Base-by-base conservation (phyloP, 2,888 invertebrate genomes). In the Erebia epiphron region DNA sequence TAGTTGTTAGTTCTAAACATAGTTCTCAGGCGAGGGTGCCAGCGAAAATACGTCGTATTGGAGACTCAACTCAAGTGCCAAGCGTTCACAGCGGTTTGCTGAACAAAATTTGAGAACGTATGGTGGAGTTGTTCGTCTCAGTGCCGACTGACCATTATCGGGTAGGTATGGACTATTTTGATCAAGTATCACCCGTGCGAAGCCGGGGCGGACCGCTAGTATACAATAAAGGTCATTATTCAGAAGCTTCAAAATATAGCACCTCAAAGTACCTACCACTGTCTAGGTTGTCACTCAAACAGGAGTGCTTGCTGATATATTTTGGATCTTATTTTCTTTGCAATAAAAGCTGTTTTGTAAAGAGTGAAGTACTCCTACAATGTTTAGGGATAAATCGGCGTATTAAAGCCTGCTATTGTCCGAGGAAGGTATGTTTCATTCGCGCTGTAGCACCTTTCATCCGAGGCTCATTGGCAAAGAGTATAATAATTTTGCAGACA, bases 351-450 rank as follows among this genome's bases (percentile, higher is more conserved):
- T n/a, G 26, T 57, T 49, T 58, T 67, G 67, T 26, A 14, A 16
- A 56, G 26, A 49, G 58, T 35, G 3, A 11, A 46, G 13, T 49
- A 16, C 58, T 49, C 58, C 58, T 57, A 71, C 72, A 67, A 66
- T 73, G 79, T 78, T 81, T 85, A 82, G 82, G 86, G 85, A 83
- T 85, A 86, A 86, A 85, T 85, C 85, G 83, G 81, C 80, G 85
- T 88, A 89, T 87, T 88, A 88, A 90, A 89, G 82, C 84, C 79
- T 80, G 79, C 84, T 76, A 86, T 90, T 89, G 89, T 84, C 81
- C 80, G 75, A 77, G 82, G 80, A 86, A 90, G 90, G 90, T 90
- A 89, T 86, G 88, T 86, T 86, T 83, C 83, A 83, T 86, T 86
- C 86, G 83, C 87, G 81, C 86, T 80, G 83, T 80, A 80, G 83